phyloP scores from a whole-genome alignment of 2,888 invertebrate genomes.

The Melanostoma mellinum region DNA sequence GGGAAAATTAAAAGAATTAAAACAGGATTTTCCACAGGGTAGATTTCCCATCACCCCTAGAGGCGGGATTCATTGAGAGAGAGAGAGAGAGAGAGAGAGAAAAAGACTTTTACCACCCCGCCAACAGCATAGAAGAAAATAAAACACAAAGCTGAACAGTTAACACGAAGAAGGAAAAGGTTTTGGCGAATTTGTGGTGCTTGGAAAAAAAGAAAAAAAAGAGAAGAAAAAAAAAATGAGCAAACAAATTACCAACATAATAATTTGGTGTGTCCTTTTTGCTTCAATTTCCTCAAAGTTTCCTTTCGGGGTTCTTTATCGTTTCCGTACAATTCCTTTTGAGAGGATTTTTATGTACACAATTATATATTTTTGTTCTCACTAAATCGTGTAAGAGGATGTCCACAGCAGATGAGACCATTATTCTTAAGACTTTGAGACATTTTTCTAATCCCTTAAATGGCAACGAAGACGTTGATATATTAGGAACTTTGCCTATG shows the following conservation, averaged over 20 bases:
- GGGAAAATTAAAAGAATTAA: slow-evolving; percentile 66
- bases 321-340: slow-evolving; percentile 16
- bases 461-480: slow-evolving; percentile 38
- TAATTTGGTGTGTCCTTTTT: slow-evolving; percentile 62
- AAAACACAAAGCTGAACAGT: slow-evolving; percentile 4
- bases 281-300: slow-evolving; percentile 51
- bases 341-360: background rate
- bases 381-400: slow-evolving; percentile 36
- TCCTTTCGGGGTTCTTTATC: slow-evolving; percentile 36
- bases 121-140: background rate
- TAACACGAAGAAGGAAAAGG: slow-evolving; percentile 6
- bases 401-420: slow-evolving; percentile 54
- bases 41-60: slow-evolving; percentile 30
- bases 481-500: slow-evolving; percentile 29
- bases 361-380: slow-evolving; percentile 10
- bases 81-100: background rate
- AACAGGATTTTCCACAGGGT: slow-evolving; percentile 44
- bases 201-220: slow-evolving; percentile 13
- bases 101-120: too few relatives aligned
- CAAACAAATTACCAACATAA: slow-evolving; percentile 64
- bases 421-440: slow-evolving; percentile 63
- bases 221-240: slow-evolving; percentile 39
- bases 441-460: slow-evolving; percentile 63
- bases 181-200: background rate
- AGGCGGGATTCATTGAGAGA: background rate